Evolutionary conservation across 2,113 vertebrate genomes (phyloP).

Genomic region (Deroptyus accipitrinus): DNA sequence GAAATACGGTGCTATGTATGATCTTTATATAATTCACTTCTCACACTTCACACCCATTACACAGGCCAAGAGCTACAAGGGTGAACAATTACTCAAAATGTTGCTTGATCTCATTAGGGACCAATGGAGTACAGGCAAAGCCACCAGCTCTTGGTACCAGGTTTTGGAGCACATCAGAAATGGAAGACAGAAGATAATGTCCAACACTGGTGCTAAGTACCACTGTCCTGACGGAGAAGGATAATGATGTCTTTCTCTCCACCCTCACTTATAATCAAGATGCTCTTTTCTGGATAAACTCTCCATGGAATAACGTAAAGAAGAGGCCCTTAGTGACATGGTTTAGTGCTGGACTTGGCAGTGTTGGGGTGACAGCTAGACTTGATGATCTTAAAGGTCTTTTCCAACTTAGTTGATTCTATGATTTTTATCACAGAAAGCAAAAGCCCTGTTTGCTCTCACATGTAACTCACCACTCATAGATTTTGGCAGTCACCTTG

Average conservation of each 20-base stretch:
- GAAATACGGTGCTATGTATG: not conserved
- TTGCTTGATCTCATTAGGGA: not conserved
- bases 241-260: not conserved
- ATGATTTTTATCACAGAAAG: not conserved
- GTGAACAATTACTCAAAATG: not conserved
- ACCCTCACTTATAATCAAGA: not conserved
- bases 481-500: not conserved
- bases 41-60: not conserved
- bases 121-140: not conserved
- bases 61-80: slow-evolving; percentile 33
- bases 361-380: not conserved
- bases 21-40: not conserved
- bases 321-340: not conserved
- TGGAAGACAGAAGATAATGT: not conserved
- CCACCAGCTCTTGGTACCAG: not conserved
- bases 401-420: not conserved
- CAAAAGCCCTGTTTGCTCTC: not conserved
- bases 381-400: not conserved
- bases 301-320: not conserved
- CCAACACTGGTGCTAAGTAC: fast-evolving
- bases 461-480: fast-evolving
- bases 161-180: not conserved
- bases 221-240: not conserved
- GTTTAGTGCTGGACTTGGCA: not conserved
- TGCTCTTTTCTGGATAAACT: not conserved